Conservation (phyloP, 2,888 invertebrate genomes). For the Drosophila mettleri region DNA sequence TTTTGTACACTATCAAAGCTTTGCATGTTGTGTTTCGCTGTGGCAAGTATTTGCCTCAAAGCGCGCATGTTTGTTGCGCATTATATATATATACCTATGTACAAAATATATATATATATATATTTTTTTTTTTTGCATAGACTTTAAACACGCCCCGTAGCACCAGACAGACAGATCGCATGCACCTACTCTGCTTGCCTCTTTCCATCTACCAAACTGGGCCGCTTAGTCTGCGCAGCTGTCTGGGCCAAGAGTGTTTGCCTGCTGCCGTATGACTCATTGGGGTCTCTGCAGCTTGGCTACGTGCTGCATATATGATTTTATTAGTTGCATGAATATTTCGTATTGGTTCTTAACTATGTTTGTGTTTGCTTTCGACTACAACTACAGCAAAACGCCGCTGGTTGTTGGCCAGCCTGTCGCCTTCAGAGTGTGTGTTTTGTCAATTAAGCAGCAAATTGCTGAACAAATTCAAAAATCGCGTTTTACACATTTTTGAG, state of each 20-base stretch:
- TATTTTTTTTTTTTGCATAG: conserved; percentile 25
- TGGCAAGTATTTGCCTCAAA: conserved; percentile 62
- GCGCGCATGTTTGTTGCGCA: conserved; percentile 70
- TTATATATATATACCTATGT: conserved; percentile 23
- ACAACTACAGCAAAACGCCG: conserved; percentile 71
- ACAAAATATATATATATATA: conserved; percentile 3
- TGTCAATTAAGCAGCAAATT: conserved; percentile 84
- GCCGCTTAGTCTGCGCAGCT: conserved; percentile 72
- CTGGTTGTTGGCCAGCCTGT: conserved; percentile 64
- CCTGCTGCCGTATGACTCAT: conserved; percentile 62
- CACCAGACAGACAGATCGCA: conserved; percentile 71
- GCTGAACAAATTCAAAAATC: conserved; percentile 83
- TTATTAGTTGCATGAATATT: conserved; percentile 71
- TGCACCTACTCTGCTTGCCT: conserved; percentile 9
- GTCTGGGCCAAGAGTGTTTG: conserved; percentile 64
- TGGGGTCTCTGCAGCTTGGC: conserved; percentile 61
- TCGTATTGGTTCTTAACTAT: conserved; percentile 33
- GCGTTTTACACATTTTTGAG: conserved; percentile 77
- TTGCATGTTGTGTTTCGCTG: conserved; percentile 57
- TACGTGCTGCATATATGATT: conserved; percentile 79
- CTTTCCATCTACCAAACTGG: conserved; percentile 39
- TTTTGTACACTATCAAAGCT: conserved; percentile 31
- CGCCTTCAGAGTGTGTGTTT: conserved; percentile 72
- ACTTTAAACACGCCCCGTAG: conserved; percentile 65
- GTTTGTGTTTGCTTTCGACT: conserved; percentile 36